A percentile compares a stretch with the other conserved stretches of the same genome.
Evolutionary conservation across 1,140 invertebrate species (phyloP).

Genomic region (Stegodyphus mimosarum): DNA sequence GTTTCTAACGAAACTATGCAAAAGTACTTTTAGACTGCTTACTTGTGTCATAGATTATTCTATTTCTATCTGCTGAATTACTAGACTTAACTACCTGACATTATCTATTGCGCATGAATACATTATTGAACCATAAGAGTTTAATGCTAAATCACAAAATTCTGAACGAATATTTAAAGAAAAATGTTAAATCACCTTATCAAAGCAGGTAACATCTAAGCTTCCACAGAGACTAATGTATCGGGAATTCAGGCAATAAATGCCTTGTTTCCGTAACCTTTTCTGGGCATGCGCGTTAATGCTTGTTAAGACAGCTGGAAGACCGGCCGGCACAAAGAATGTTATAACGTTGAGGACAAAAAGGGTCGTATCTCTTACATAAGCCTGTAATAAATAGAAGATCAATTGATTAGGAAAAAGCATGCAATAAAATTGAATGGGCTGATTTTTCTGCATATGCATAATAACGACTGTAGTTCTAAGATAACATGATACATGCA

Average conservation of each 20-base stretch:
- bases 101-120: no score
- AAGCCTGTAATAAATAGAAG: constrained; percentile 59
- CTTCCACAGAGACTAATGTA: constrained; percentile 71
- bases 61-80: no score
- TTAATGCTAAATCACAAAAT: neutral
- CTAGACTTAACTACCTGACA: no score
- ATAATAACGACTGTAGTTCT: no score
- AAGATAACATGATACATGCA: no score
- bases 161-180: neutral
- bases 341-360: constrained; percentile 68
- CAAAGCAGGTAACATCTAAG: constrained; percentile 73
- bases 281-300: constrained; percentile 72
- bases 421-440: neutral
- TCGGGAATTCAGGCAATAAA: constrained; percentile 72
- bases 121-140: no score
- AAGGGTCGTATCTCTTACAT: constrained; percentile 63
- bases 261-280: constrained; percentile 68
- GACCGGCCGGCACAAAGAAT: constrained; percentile 67
- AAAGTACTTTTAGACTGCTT: no score
- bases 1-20: no score
- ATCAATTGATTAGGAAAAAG: neutral
- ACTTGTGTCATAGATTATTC: no score
- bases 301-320: constrained; percentile 72
- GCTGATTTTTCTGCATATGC: no score
- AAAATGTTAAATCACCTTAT: constrained; percentile 69